A percentile compares a stretch with the other conserved stretches of the same genome.
phyloP scores from a whole-genome alignment of 2,888 invertebrate species.

The Spodoptera littoralis region DNA sequence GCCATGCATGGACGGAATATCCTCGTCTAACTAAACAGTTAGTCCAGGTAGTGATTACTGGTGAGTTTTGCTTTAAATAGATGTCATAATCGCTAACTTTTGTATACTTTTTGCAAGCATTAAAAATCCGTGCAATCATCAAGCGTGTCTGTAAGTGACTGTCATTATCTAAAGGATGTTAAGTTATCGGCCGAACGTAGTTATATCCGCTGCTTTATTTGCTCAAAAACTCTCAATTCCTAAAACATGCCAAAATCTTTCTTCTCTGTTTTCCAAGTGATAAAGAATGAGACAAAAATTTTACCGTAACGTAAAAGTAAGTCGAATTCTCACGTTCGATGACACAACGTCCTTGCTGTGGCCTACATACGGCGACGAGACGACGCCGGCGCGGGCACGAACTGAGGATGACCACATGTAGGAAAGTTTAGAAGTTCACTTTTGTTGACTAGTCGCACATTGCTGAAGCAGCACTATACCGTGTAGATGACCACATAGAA shows the following conservation, averaged over 20 bases:
- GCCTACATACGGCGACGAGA: slow-evolving; percentile 34
- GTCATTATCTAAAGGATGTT: slow-evolving; percentile 30
- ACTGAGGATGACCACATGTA: background rate
- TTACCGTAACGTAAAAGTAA: slow-evolving; percentile 57
- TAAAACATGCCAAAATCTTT: slow-evolving; percentile 26
- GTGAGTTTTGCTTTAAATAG: no score
- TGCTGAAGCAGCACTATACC: no score
- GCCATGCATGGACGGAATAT: slow-evolving; percentile 27
- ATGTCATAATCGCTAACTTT: background rate
- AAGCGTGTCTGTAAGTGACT: slow-evolving; percentile 3
- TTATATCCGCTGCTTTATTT: slow-evolving; percentile 31
- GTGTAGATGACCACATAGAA: no score
- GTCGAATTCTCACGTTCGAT: slow-evolving; percentile 44
- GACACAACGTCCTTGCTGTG: slow-evolving; percentile 56
- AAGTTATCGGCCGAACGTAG: slow-evolving; percentile 24
- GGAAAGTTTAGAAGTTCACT: slow-evolving; percentile 1
- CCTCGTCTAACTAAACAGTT: background rate
- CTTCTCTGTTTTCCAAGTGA: slow-evolving; percentile 23
- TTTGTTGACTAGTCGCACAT: background rate
- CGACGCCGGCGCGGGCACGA: slow-evolving; percentile 20
- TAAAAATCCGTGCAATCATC: slow-evolving; percentile 7
- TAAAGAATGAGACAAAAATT: slow-evolving; percentile 26
- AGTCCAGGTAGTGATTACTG: no score
- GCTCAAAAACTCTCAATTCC: slow-evolving; percentile 22
- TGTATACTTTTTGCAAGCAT: background rate